Evolutionary conservation across 2,113 vertebrate species (phyloP), one percentile per base, ranked within the genome.

Genomic region (Strix aluco): DNA sequence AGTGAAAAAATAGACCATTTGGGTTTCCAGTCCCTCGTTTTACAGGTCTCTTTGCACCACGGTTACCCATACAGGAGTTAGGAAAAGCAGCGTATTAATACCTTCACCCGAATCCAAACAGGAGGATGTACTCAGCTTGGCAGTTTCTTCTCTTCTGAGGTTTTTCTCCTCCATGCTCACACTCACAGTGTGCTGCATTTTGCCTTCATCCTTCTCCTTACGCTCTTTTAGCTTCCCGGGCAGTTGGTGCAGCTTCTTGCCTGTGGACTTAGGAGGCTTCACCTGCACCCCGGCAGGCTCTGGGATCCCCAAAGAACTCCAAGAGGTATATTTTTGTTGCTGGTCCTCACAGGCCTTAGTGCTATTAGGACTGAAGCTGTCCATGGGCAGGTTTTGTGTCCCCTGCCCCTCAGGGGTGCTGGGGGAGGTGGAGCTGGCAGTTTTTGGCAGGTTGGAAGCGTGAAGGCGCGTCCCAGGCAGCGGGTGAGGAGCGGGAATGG

Each of bases 331-430:
- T 96, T 97, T 98, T 97, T 52, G 97, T 98, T 90, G 98, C 97
- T 97, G 98, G 97, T 98, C 98, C 98, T 98, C 97, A 81, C 95
- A 98, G 86, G 86, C 49, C 62, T 97, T 98, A 83, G 98, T 98
- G 96, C 98, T 97, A 32, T 96, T 97, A 93, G 97, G 97, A 96
- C 95, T 96, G 19, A 97, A 97, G 96, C 88, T 96, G 93, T 99
- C 98, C 84, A 98, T 74, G 13, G 98, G 99, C 69, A 99, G 97
- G 95, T 99, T 98, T 97, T 99, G 98, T 61, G 98, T 99, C 67
- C 99, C 98, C 18, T 96, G 97, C 92, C 98, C 98, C 97, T 99
- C 98, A 4, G 99, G 98, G 86, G 99, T 99, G 97, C 98, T 98
- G 55, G 99, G 98, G 57, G 98, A 99, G 91, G 98, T 98, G 91